Conservation (phyloP, 2,797 vertebrate species). For the Halcyon leucocephala region DNA sequence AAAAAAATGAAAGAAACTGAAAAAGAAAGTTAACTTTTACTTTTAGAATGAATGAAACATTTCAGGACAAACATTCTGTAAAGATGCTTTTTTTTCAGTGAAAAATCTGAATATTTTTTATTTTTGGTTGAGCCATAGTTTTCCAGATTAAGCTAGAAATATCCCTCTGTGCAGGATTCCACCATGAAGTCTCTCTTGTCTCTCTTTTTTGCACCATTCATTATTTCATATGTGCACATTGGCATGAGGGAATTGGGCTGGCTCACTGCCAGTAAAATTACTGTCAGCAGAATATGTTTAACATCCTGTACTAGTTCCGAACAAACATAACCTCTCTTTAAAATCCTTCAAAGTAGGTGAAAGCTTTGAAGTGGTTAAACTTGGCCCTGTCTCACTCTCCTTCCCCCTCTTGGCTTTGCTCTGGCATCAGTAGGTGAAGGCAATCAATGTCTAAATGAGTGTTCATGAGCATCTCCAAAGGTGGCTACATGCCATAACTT, state of each 20-base stretch:
- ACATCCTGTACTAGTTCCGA: background rate
- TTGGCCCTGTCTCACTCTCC: background rate
- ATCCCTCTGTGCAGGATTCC: background rate
- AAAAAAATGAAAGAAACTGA: background rate
- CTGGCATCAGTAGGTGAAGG: background rate
- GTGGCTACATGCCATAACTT: background rate
- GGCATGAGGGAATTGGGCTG: background rate
- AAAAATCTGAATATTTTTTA: background rate
- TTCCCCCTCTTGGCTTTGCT: background rate
- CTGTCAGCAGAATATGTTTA: background rate
- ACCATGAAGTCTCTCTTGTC: background rate
- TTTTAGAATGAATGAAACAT: background rate
- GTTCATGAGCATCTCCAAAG: background rate
- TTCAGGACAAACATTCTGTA: background rate
- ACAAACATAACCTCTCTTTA: background rate
- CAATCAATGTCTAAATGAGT: fast-evolving
- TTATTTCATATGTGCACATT: background rate
- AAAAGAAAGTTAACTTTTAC: background rate
- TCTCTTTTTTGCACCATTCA: background rate
- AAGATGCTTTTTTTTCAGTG: background rate
- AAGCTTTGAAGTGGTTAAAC: background rate
- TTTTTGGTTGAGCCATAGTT: background rate
- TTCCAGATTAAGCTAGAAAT: background rate
- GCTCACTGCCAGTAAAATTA: background rate
- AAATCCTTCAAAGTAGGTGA: background rate